Percentiles rank a stretch among this genome's conserved stretches.
These are phyloP conservation scores for Ictalurus furcatus DNA, from an alignment of 2,113 vertebrate genomes.

Conservation along the genomic window DNA sequence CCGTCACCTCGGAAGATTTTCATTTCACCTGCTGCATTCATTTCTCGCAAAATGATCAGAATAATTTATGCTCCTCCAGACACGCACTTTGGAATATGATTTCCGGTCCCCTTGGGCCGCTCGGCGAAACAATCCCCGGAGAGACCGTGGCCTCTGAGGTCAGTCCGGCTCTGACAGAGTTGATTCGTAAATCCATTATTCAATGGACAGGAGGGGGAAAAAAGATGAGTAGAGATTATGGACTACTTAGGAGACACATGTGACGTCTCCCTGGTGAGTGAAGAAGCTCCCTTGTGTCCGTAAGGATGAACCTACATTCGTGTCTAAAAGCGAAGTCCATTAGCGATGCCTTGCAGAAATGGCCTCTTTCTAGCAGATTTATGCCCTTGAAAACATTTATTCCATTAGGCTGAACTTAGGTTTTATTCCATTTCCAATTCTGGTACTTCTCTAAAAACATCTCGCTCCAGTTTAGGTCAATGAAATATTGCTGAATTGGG, in stretches of 20 bases:
- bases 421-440: slow-evolving; percentile 39
- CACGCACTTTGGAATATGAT: slow-evolving; percentile 49
- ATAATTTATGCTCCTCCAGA: slow-evolving; percentile 52
- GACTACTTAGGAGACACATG: slow-evolving; percentile 57
- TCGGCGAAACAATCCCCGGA: slow-evolving; percentile 72
- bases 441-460: slow-evolving; percentile 34
- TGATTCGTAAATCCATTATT: slow-evolving; percentile 78
- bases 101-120: slow-evolving; percentile 32
- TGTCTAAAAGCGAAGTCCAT: slow-evolving; percentile 59
- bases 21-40: slow-evolving; percentile 47
- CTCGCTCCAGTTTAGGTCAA: slow-evolving; percentile 3
- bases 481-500: slow-evolving; percentile 21
- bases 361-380: slow-evolving; percentile 46
- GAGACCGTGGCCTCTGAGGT: slow-evolving; percentile 82
- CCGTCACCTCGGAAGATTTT: slow-evolving; percentile 40
- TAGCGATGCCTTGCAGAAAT: slow-evolving; percentile 47
- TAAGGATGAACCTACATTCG: slow-evolving; percentile 39
- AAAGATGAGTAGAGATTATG: slow-evolving; percentile 51
- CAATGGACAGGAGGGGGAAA: slow-evolving; percentile 44
- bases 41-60: slow-evolving; percentile 43
- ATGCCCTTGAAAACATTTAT: slow-evolving; percentile 51
- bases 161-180: slow-evolving; percentile 84
- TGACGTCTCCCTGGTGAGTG: slow-evolving; percentile 36
- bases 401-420: slow-evolving; percentile 36
- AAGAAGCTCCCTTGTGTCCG: slow-evolving; percentile 50